These are phyloP conservation scores for Nyctalus aviator DNA, from an alignment of 2,797 vertebrate species.

Conservation along the genomic window DNA sequence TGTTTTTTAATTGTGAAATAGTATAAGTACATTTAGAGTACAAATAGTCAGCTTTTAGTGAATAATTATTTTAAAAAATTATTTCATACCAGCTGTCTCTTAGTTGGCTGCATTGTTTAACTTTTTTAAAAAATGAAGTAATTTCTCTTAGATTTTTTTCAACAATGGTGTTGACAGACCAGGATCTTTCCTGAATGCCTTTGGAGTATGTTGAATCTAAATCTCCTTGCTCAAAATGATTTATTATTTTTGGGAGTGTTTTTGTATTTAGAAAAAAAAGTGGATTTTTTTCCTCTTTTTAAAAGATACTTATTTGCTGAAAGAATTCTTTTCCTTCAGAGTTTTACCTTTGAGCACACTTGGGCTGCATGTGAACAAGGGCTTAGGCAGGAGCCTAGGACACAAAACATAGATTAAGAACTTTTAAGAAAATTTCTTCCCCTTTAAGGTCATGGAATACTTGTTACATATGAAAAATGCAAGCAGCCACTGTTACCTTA, in stretches of 20 bases:
- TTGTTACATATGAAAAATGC: constrained; percentile 59
- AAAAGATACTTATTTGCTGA: constrained; percentile 63
- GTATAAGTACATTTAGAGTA: constrained; percentile 48
- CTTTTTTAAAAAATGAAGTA: constrained; percentile 45
- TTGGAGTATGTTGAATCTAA: constrained; percentile 52
- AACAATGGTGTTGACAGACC: constrained; percentile 20
- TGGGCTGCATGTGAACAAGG: constrained; percentile 62
- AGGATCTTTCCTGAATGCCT: constrained; percentile 64
- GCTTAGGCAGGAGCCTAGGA: constrained; percentile 40
- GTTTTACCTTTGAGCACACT: constrained; percentile 67
- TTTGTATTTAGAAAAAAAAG: constrained; percentile 61
- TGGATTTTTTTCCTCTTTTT: constrained; percentile 55
- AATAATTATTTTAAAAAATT: constrained; percentile 51
- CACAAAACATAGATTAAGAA: constrained; percentile 27
- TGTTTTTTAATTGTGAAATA: constrained; percentile 35
- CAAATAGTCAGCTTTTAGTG: constrained; percentile 41
- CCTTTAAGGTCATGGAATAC: constrained; percentile 8
- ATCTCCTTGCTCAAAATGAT: constrained; percentile 41
- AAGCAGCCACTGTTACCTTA: constrained; percentile 61
- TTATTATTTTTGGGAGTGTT: constrained; percentile 71
- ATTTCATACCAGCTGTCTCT: constrained; percentile 46
- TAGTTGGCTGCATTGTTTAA: constrained; percentile 61
- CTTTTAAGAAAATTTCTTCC: constrained; percentile 47
- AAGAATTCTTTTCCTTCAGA: constrained; percentile 62
- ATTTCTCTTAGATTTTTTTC: constrained; percentile 63